Conservation (phyloP, 2,797 vertebrate genomes). For the Leptatherina wallacei region DNA sequence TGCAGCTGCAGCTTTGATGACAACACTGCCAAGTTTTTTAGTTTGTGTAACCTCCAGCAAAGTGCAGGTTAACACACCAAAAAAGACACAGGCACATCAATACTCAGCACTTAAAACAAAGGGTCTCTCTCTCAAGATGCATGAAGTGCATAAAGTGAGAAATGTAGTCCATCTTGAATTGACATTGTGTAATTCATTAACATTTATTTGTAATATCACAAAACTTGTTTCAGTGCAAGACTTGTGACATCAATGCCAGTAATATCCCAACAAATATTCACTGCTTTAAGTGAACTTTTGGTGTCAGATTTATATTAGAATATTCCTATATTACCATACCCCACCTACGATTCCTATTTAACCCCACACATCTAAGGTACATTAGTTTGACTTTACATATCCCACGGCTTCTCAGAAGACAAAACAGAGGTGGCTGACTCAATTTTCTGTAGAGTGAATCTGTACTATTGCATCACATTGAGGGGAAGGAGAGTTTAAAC, state of each 20-base stretch:
- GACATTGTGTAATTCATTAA: neutral
- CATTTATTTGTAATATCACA: neutral
- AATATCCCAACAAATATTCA: neutral
- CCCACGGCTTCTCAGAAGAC: conserved; percentile 15
- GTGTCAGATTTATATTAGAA: neutral
- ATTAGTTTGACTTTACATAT: neutral
- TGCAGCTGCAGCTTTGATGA: too few species aligned
- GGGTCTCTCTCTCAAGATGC: too few species aligned
- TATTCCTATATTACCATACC: too few species aligned
- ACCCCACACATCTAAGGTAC: neutral
- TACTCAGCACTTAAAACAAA: too few species aligned
- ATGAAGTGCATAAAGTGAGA: too few species aligned
- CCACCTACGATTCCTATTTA: neutral
- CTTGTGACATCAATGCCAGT: neutral
- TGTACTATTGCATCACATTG: conserved; percentile 48
- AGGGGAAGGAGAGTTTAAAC: neutral
- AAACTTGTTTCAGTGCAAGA: neutral
- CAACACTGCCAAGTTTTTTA: too few species aligned
- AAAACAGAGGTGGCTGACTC: conserved; percentile 24
- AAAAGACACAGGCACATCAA: too few species aligned
- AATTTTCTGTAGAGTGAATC: conserved; percentile 14
- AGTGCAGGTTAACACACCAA: too few species aligned
- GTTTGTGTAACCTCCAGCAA: too few species aligned
- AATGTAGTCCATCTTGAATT: too few species aligned
- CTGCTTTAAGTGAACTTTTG: neutral